Conservation (phyloP, 2,113 vertebrate genomes). For the Elachura formosa region DNA sequence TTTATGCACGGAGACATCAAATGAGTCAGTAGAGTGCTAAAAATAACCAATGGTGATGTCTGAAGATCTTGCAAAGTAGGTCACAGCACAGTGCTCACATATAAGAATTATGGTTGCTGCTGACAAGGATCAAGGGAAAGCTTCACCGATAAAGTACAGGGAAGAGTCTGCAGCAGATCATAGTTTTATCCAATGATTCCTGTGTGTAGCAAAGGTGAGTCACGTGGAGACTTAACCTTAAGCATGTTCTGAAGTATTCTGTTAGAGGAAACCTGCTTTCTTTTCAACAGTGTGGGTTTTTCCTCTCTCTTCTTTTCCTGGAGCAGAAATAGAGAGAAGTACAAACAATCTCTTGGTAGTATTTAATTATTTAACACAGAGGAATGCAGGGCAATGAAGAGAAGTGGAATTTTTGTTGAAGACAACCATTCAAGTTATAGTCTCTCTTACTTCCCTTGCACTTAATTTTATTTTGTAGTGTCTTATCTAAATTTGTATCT, state of each 20-base stretch:
- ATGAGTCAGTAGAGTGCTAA: background rate
- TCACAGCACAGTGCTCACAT: rapidly evolving
- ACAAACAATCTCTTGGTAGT: background rate
- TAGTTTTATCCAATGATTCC: background rate
- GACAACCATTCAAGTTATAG: background rate
- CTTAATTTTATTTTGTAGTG: background rate
- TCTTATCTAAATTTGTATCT: background rate
- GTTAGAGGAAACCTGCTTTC: background rate
- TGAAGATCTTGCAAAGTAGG: background rate
- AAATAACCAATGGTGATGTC: background rate
- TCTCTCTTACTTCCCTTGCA: background rate
- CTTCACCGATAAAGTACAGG: background rate
- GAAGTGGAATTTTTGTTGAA: background rate
- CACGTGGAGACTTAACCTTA: background rate
- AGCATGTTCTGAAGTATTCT: background rate
- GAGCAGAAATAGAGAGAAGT: background rate
- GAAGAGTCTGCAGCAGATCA: background rate
- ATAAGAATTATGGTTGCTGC: background rate
- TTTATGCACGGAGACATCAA: background rate
- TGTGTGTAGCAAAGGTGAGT: background rate
- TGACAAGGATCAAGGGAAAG: background rate
- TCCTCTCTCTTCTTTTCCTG: background rate
- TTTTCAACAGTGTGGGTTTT: background rate
- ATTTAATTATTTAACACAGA: background rate
- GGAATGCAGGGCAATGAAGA: background rate